Base-by-base conservation (phyloP, 2,888 invertebrate genomes). In the Saturnia pavonia region DNA sequence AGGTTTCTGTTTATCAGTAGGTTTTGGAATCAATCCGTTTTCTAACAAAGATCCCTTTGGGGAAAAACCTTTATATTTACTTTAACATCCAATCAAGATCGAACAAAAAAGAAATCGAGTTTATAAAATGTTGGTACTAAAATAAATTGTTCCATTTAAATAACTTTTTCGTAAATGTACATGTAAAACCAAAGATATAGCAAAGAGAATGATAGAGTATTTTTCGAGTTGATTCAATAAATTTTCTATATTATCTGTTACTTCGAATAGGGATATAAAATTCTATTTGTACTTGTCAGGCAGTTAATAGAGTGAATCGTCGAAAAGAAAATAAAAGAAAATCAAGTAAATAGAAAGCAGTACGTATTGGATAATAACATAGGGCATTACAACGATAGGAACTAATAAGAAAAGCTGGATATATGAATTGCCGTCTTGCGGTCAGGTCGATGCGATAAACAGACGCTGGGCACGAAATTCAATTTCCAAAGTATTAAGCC, bases 401-500 rank as follows among this genome's bases (percentile, higher is more conserved):
- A 68, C 51, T 69, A 79, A 81, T 81, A 81, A 77, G 76, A 78
- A 76, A 73, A 74, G 70, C 71, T 74, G 67, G 74, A 79, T 79
- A 82, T 84, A 82, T 82, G 80, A 80, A 78, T 77, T 76, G 77
- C 76, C 76, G 76, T 74, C 72, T 70, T 43, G 74, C 77, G 80
- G 79, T 80, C 81, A 81, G 71, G 75, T 71, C 72, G 72, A 75
- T 75, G 76, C 79, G 77, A 85, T 84, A 85, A 86, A 85, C 81
- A 85, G 81, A 77, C 77, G 76, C 76, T 77, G 78, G 81, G 77
- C 76, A 78, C 78, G 77, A 78, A 86, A 88, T 88, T 88, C 87
- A 88, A 89, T 89, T 88, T 85, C 79, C 82, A 85, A 84, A 88
- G 82, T 87, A 82, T 60, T 81, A 84, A 86, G 81, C 80, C 81